Conservation (phyloP, 2,797 vertebrate genomes). For the Salarias fasciatus region DNA sequence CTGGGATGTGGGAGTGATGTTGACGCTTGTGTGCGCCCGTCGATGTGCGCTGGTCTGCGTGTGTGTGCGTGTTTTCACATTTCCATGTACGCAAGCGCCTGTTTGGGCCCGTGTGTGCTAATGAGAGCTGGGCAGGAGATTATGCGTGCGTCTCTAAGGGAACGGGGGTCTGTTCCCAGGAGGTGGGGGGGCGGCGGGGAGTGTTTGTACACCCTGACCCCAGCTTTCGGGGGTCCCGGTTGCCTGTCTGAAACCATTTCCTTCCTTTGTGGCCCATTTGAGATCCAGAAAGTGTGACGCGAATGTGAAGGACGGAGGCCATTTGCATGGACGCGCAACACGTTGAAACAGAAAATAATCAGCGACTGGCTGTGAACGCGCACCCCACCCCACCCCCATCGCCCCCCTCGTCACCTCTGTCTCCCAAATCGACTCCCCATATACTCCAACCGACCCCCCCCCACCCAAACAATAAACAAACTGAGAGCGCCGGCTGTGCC, state of each 20-base stretch:
- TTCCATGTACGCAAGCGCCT: conserved; percentile 42
- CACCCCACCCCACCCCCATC: conserved; percentile 35
- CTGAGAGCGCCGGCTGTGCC: conserved; percentile 64
- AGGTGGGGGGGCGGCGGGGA: conserved; percentile 62
- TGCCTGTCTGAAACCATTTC: conserved; percentile 75
- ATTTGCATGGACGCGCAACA: conserved; percentile 63
- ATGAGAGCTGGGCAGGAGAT: conserved; percentile 74
- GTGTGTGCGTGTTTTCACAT: conserved; percentile 33
- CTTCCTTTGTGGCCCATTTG: conserved; percentile 64
- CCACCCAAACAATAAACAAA: conserved; percentile 64
- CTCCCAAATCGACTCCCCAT: conserved; percentile 36
- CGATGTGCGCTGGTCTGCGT: conserved; percentile 8
- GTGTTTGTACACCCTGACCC: conserved; percentile 69
- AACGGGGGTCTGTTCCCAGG: conserved; percentile 72
- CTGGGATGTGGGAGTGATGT: conserved; percentile 2
- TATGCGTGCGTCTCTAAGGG: conserved; percentile 71
- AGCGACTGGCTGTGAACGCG: no score
- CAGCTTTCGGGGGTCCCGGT: conserved; percentile 65
- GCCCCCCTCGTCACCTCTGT: conserved; percentile 43
- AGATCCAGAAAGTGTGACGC: conserved; percentile 47
- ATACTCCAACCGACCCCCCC: conserved; percentile 27
- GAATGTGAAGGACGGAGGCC: conserved; percentile 50
- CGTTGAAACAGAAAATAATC: conserved; percentile 42
- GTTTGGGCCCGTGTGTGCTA: conserved; percentile 64
- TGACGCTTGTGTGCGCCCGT: background rate